Conservation (phyloP, 2,888 invertebrate genomes). For the Conomelus anceps region DNA sequence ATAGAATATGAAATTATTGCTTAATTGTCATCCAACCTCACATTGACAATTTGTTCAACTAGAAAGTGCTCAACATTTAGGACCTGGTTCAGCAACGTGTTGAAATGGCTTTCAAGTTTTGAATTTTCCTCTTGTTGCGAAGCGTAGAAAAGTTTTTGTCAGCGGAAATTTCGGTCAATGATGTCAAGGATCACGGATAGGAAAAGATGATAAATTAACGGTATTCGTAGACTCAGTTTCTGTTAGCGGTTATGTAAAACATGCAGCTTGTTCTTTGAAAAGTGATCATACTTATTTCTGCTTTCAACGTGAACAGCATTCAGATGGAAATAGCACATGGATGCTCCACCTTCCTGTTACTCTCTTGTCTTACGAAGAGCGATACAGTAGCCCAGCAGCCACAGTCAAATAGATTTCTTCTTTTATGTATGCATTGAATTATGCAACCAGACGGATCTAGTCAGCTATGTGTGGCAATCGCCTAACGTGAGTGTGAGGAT, state of each 20-base stretch:
- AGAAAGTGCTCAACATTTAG: neutral
- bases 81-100: neutral
- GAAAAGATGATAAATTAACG: neutral
- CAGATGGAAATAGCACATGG: neutral
- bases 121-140: neutral
- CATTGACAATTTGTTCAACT: neutral
- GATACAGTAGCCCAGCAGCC: neutral
- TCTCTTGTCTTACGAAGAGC: neutral
- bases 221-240: neutral
- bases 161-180: neutral
- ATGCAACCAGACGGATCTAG: neutral
- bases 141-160: neutral
- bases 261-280: neutral
- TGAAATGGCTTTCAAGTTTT: neutral
- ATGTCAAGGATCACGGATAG: neutral
- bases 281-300: neutral
- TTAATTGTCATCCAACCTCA: neutral
- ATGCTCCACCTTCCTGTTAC: neutral
- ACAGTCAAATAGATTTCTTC: neutral
- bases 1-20: neutral
- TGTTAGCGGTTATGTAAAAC: neutral
- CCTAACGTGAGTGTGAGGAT: neutral
- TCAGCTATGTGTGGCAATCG: neutral
- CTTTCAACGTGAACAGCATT: neutral
- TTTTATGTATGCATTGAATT: neutral